Conservation (phyloP, 2,888 invertebrate genomes). For the Anthophora plumipes region DNA sequence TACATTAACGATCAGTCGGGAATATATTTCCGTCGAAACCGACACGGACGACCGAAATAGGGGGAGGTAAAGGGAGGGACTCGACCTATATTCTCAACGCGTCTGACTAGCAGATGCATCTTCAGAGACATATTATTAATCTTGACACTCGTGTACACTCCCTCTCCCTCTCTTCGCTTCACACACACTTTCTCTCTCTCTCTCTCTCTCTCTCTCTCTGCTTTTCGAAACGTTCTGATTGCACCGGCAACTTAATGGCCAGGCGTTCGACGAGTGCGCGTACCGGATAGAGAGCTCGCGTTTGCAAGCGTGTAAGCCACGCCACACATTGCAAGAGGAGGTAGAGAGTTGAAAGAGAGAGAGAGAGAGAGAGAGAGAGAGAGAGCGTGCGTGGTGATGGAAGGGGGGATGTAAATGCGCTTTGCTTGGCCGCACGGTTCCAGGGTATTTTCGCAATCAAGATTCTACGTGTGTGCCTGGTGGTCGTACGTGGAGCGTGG, state of each 20-base stretch:
- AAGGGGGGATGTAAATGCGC: slow-evolving; percentile 43
- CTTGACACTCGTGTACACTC: slow-evolving; percentile 50
- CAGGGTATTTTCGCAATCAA: slow-evolving; percentile 52
- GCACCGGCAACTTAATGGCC: slow-evolving; percentile 61
- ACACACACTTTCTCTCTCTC: background rate
- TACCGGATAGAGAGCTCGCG: slow-evolving; percentile 31
- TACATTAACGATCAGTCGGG: slow-evolving; percentile 51
- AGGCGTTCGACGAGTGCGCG: slow-evolving; percentile 52
- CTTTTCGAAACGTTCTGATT: slow-evolving; percentile 61
- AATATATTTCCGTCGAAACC: slow-evolving; percentile 43
- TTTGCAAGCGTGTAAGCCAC: slow-evolving; percentile 35
- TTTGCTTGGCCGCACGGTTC: slow-evolving; percentile 25
- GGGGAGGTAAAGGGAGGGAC: slow-evolving; percentile 15
- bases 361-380: too few relatives aligned
- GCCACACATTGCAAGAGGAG: background rate
- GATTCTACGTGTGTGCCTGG: slow-evolving; percentile 24
- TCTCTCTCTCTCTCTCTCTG: background rate
- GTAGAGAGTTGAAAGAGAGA: background rate
- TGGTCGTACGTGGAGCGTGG: slow-evolving; percentile 23
- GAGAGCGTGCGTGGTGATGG: too few relatives aligned
- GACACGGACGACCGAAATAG: background rate
- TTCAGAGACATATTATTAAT: slow-evolving; percentile 71
- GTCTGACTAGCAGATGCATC: slow-evolving; percentile 57
- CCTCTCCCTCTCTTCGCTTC: background rate
- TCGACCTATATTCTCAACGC: slow-evolving; percentile 64